Evolutionary conservation across 64 coral and sea anemone genomes (phyloP).

Genomic region (Actinia tenebrosa): DNA sequence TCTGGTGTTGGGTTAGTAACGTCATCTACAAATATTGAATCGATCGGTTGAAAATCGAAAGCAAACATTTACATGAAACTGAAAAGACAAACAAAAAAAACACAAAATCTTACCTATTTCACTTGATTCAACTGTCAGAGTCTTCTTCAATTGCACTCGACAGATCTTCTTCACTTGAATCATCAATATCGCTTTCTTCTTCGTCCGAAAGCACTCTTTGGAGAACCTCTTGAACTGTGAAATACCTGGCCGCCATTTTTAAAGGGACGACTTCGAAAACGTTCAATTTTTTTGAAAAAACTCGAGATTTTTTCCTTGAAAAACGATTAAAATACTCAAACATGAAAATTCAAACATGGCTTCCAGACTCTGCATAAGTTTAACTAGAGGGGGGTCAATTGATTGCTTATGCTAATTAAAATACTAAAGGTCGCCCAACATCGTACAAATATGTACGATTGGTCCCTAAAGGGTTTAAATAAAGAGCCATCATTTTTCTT

Average conservation of each 20-base stretch:
- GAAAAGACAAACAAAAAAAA: slow-evolving; percentile 18
- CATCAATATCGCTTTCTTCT: slow-evolving; percentile 1
- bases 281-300: slow-evolving; percentile 22
- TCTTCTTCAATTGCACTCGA: slow-evolving; percentile 18
- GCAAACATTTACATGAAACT: slow-evolving; percentile 30
- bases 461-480: no score
- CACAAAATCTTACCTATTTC: neutral
- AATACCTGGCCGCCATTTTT: slow-evolving; percentile 40
- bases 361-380: neutral
- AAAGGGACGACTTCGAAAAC: slow-evolving; percentile 20
- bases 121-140: slow-evolving; percentile 26
- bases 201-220: slow-evolving; percentile 2
- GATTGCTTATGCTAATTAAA: no score
- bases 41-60: slow-evolving; percentile 13
- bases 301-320: slow-evolving; percentile 11
- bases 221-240: slow-evolving; percentile 30
- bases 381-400: neutral
- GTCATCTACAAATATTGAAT: slow-evolving; percentile 33
- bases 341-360: slow-evolving; percentile 4
- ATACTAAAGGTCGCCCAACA: no score
- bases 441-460: no score
- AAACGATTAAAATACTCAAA: neutral
- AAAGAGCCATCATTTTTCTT: no score
- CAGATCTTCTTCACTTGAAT: slow-evolving; percentile 22
- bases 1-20: slow-evolving; percentile 8